Percentiles rank a stretch among this genome's conserved stretches.
Conservation (phyloP, 2,113 vertebrate genomes). For the Pachyramphus minor region DNA sequence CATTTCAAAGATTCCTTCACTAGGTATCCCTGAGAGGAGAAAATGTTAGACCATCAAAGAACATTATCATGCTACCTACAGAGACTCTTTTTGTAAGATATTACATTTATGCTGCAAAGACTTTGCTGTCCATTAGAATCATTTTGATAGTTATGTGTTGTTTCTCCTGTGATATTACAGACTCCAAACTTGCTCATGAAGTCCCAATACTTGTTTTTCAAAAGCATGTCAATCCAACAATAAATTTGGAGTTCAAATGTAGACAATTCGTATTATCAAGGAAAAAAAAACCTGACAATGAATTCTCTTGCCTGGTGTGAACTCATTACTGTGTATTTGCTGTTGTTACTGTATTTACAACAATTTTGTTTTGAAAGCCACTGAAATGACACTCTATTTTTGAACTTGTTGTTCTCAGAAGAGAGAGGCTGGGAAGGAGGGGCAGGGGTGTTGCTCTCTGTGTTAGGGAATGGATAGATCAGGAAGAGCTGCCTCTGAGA, state of each 20-base stretch:
- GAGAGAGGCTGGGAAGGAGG: not conserved
- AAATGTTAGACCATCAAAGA: not conserved
- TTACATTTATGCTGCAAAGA: not conserved
- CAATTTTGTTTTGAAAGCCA: conserved; percentile 34
- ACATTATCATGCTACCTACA: not conserved
- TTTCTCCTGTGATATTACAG: not conserved
- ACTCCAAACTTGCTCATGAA: not conserved
- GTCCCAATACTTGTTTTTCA: not conserved
- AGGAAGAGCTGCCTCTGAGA: not conserved
- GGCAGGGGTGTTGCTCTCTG: not conserved
- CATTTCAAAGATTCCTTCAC: conserved; percentile 1
- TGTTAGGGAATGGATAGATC: not conserved
- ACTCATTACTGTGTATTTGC: not conserved
- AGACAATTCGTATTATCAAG: not conserved
- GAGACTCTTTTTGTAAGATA: not conserved
- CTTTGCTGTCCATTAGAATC: not conserved
- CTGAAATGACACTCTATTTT: not conserved
- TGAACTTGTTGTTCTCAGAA: not conserved
- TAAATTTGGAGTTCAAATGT: conserved; percentile 22
- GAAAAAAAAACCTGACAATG: not conserved
- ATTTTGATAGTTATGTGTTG: not conserved
- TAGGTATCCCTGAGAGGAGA: not conserved
- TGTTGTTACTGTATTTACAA: conserved; percentile 6
- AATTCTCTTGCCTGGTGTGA: conserved; percentile 27
- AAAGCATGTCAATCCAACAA: not conserved